Conservation (phyloP, 2,797 vertebrate species). For the Cyclopterus lumpus region DNA sequence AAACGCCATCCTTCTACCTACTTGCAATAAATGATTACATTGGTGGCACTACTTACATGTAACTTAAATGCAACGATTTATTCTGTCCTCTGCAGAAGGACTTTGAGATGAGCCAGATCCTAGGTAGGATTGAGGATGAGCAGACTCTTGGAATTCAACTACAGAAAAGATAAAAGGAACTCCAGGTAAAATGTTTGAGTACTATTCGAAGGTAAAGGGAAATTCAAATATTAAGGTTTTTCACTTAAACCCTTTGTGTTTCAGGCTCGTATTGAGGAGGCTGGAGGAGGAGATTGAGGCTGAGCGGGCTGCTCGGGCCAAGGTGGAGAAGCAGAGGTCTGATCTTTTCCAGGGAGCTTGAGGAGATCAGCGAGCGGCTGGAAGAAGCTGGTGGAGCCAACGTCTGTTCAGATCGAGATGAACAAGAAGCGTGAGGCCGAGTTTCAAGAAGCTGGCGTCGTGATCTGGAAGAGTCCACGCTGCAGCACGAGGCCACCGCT, state of each 20-base stretch:
- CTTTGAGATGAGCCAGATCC: conserved; percentile 89
- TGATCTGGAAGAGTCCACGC: conserved; percentile 88
- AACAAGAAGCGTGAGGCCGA: conserved; percentile 90
- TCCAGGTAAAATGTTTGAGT: conserved; percentile 78
- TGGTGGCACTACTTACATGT: no score
- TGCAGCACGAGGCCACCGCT: conserved; percentile 87
- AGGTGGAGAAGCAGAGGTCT: conserved; percentile 84
- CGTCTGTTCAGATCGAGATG: conserved; percentile 84
- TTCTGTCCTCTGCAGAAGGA: conserved; percentile 82
- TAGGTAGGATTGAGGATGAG: conserved; percentile 90
- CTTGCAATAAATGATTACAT: no score
- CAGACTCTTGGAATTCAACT: conserved; percentile 76
- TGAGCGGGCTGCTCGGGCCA: conserved; percentile 80
- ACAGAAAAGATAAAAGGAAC: conserved; percentile 86
- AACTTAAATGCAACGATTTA: no score
- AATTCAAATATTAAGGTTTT: no score
- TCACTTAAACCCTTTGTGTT: no score
- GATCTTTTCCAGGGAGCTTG: conserved; percentile 88
- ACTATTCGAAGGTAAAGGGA: no score
- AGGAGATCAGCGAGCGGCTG: conserved; percentile 89
- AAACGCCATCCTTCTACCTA: no score
- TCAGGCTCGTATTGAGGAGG: conserved; percentile 85
- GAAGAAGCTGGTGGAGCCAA: conserved; percentile 89
- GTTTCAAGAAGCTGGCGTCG: conserved; percentile 87
- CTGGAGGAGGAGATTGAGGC: conserved; percentile 90